These are phyloP conservation scores for Amphiprion ocellaris DNA, from an alignment of 2,113 vertebrate genomes.

Conservation along the genomic window DNA sequence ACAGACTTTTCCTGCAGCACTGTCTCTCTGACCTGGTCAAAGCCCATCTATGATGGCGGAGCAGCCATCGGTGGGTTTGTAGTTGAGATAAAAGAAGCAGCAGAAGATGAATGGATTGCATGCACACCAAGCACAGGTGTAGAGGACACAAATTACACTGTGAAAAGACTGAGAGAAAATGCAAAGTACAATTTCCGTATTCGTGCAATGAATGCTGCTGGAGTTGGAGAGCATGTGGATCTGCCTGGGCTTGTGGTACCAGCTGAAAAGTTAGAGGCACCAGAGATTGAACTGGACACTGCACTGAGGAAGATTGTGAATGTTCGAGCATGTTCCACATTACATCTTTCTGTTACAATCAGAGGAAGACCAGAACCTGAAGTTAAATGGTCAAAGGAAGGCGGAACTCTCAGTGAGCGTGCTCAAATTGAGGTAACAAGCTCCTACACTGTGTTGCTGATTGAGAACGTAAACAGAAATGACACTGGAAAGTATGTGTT, in stretches of 20 bases:
- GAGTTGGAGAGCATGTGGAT: constrained; percentile 90
- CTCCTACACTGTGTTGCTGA: constrained; percentile 93
- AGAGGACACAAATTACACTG: constrained; percentile 90
- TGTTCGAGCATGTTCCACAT: constrained; percentile 91
- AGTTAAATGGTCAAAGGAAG: constrained; percentile 96
- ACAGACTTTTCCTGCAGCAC: constrained; percentile 92
- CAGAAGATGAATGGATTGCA: constrained; percentile 91
- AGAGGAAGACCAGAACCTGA: constrained; percentile 96
- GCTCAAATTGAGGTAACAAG: constrained; percentile 94
- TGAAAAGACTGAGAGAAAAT: constrained; percentile 94
- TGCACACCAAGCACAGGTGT: constrained; percentile 90
- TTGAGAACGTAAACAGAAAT: constrained; percentile 97
- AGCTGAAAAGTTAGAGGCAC: constrained; percentile 91
- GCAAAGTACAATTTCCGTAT: constrained; percentile 94
- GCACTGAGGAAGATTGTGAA: constrained; percentile 94
- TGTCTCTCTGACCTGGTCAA: constrained; percentile 93
- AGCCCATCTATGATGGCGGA: constrained; percentile 97
- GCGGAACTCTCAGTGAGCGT: constrained; percentile 88
- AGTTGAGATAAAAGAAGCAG: constrained; percentile 91
- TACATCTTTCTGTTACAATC: constrained; percentile 93
- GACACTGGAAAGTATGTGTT: constrained; percentile 95
- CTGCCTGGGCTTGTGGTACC: constrained; percentile 89
- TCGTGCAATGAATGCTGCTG: constrained; percentile 92
- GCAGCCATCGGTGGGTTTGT: constrained; percentile 90
- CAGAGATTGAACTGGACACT: constrained; percentile 95